Percentiles rank a stretch among this genome's conserved stretches.
Conservation (phyloP, 2,888 invertebrate genomes). For the Serrognathus titanus region DNA sequence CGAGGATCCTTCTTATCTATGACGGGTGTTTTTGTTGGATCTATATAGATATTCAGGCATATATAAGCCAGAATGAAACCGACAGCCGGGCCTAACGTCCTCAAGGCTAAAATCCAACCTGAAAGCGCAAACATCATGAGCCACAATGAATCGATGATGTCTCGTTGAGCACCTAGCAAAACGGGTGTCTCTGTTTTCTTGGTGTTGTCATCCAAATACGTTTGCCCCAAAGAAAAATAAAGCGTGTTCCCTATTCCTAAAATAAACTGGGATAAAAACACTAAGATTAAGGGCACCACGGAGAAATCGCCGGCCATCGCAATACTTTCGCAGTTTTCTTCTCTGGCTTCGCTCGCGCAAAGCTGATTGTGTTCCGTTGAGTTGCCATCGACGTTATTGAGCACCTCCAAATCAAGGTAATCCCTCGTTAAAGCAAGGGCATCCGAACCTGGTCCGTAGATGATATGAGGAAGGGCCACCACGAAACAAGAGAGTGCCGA, state of each 20-base stretch:
- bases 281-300: conserved; percentile 50
- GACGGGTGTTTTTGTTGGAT: conserved; percentile 58
- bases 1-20: conserved; percentile 60
- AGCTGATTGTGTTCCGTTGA: conserved; percentile 24
- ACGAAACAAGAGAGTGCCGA: conserved; percentile 61
- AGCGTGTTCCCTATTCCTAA: conserved; percentile 65
- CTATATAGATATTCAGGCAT: conserved; percentile 57
- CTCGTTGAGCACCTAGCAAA: conserved; percentile 50
- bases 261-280: conserved; percentile 66
- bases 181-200: conserved; percentile 63
- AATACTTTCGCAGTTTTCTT: conserved; percentile 46
- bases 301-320: conserved; percentile 28
- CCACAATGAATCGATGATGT: not conserved
- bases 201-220: conserved; percentile 67
- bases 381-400: conserved; percentile 29
- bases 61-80: conserved; percentile 56
- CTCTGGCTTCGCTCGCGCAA: conserved; percentile 33
- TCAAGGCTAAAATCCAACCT: conserved; percentile 52
- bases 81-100: conserved; percentile 57
- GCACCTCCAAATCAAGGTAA: conserved; percentile 40
- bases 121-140: conserved; percentile 19
- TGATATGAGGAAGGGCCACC: conserved; percentile 58
- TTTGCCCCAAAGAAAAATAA: conserved; percentile 64
- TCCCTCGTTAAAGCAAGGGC: conserved; percentile 52
- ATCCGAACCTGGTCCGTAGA: conserved; percentile 59